Evolutionary conservation across 2,113 vertebrate genomes (phyloP).

Genomic region (Hyaena hyaena): DNA sequence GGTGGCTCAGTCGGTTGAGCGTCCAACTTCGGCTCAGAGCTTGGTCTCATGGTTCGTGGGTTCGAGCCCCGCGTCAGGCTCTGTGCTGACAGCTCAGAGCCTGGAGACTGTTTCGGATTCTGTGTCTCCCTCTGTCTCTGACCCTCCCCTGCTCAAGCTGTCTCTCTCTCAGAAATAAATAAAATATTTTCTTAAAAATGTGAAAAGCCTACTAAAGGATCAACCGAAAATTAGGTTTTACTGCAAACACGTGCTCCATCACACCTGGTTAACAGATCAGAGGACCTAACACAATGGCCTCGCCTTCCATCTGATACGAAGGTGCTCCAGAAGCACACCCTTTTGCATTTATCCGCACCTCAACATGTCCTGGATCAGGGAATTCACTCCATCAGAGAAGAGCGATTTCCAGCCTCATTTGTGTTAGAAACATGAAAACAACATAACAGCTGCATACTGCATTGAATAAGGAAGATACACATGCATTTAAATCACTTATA

Average conservation of each 20-base stretch:
- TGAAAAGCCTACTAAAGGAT: background rate
- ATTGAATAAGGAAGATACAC: conserved; percentile 91
- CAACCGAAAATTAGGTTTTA: background rate
- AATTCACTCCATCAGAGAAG: conserved; percentile 82
- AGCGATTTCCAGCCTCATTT: conserved; percentile 88
- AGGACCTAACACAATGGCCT: background rate
- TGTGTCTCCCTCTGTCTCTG: too few relatives aligned
- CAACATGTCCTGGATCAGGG: conserved; percentile 74
- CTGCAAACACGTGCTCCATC: background rate
- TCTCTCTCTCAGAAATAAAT: too few relatives aligned
- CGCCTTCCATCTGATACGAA: conserved; percentile 26
- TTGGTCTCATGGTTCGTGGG: too few relatives aligned
- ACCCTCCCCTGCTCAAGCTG: too few relatives aligned
- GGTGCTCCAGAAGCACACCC: conserved; percentile 48
- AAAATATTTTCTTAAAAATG: background rate
- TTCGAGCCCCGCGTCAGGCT: too few relatives aligned
- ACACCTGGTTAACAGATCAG: background rate
- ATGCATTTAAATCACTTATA: conserved; percentile 94
- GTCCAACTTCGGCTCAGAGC: too few relatives aligned
- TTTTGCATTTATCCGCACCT: conserved; percentile 63
- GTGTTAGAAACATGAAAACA: conserved; percentile 90
- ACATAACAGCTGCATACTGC: conserved; percentile 91
- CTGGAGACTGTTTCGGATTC: too few relatives aligned
- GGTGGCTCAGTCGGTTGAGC: too few relatives aligned
- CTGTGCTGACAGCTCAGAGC: too few relatives aligned